Percentiles rank a stretch among this genome's conserved stretches.
Conservation (phyloP, 2,888 invertebrate species). For the Epistrophe grossulariae region DNA sequence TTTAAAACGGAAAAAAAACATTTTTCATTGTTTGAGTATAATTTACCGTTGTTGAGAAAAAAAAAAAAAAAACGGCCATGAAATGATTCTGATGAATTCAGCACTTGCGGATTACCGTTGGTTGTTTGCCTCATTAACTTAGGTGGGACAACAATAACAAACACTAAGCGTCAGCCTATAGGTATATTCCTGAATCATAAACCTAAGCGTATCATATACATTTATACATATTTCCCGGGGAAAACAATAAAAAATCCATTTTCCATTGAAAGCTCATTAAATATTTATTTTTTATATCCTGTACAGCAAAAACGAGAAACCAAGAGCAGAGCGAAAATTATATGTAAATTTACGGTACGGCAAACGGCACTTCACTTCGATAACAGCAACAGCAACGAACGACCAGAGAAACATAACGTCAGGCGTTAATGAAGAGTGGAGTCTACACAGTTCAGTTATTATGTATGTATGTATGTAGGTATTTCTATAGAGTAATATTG, state of each 20-base stretch:
- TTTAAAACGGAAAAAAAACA: conserved; percentile 21
- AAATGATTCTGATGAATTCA: conserved; percentile 9
- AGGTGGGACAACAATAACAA: neutral
- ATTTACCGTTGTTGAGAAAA: conserved; percentile 25
- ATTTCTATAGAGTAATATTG: neutral
- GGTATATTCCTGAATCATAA: conserved; percentile 3
- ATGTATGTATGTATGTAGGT: neutral
- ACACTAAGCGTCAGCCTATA: neutral
- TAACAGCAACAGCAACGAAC: conserved; percentile 4
- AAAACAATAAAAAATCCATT: conserved; percentile 54
- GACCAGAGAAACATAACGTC: neutral
- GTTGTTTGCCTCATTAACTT: conserved; percentile 23
- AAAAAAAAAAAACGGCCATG: neutral
- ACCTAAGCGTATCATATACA: neutral
- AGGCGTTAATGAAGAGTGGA: neutral
- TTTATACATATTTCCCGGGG: neutral
- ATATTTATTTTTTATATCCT: conserved; percentile 42
- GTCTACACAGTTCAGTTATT: too few relatives aligned
- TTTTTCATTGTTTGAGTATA: conserved; percentile 25
- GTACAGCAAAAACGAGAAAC: neutral
- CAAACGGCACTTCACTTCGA: neutral
- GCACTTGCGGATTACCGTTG: conserved; percentile 28
- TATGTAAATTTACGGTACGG: conserved; percentile 13
- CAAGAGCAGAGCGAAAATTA: conserved; percentile 4
- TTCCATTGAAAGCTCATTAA: conserved; percentile 51